Conservation (phyloP, 2,888 invertebrate species). For the Limnephilus rhombicus region DNA sequence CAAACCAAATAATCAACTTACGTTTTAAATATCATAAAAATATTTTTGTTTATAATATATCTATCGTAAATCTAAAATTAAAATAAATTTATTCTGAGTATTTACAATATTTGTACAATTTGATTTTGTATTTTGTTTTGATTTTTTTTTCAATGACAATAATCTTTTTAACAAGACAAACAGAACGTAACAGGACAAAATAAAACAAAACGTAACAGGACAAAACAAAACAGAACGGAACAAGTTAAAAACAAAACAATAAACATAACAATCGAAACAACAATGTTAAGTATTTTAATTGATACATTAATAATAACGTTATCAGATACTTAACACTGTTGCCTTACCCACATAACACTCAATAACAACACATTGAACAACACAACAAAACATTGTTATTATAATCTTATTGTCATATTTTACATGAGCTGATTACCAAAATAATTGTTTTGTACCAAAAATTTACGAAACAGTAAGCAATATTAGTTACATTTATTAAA, state of each 20-base stretch:
- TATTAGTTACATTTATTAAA: too few relatives aligned
- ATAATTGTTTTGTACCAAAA: not conserved
- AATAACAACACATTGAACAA: constrained; percentile 56
- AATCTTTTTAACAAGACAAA: not conserved
- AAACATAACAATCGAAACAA: constrained; percentile 61
- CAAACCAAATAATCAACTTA: constrained; percentile 34
- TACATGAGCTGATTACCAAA: constrained; percentile 53
- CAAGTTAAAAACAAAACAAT: constrained; percentile 39
- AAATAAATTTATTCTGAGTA: constrained; percentile 9
- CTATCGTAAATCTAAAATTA: constrained; percentile 4
- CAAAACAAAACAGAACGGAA: constrained; percentile 47
- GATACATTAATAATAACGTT: not conserved
- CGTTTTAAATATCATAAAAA: constrained; percentile 31
- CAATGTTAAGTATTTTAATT: constrained; percentile 47
- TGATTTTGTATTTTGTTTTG: constrained; percentile 37
- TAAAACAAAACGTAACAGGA: constrained; percentile 48
- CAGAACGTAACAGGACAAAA: constrained; percentile 44
- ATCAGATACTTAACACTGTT: constrained; percentile 51
- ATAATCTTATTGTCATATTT: constrained; percentile 51
- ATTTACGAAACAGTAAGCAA: not conserved
- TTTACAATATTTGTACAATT: constrained; percentile 41
- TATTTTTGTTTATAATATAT: constrained; percentile 32
- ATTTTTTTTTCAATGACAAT: constrained; percentile 26
- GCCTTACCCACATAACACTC: constrained; percentile 59
- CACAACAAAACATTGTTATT: constrained; percentile 2